Percentiles rank a stretch among this genome's conserved stretches.
Conservation (phyloP, 2,888 invertebrate species). For the Scaptomyza flava region DNA sequence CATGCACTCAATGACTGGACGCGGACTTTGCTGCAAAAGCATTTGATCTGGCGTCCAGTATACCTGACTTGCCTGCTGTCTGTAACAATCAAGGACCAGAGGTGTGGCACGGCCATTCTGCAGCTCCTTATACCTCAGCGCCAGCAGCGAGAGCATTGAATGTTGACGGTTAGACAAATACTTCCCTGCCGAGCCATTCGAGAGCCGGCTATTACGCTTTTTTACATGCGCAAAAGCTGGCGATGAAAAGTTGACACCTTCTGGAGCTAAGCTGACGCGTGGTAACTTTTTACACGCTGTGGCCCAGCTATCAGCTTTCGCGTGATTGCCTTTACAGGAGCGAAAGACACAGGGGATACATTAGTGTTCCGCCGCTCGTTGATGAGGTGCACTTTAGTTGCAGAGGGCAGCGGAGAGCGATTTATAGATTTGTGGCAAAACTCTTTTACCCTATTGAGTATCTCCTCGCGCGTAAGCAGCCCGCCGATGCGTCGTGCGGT, state of each 20-base stretch:
- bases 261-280: conserved; percentile 41
- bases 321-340: conserved; percentile 81
- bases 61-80: conserved; percentile 77
- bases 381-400: conserved; percentile 63
- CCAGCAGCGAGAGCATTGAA: conserved; percentile 39
- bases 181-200: conserved; percentile 80
- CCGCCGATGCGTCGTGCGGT: conserved; percentile 70
- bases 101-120: conserved; percentile 81
- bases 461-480: conserved; percentile 81
- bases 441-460: conserved; percentile 83
- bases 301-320: conserved; percentile 76
- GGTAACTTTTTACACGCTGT: conserved; percentile 81
- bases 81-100: conserved; percentile 80
- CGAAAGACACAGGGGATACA: conserved; percentile 83
- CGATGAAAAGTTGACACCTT: conserved; percentile 55
- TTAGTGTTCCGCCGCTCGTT: conserved; percentile 62
- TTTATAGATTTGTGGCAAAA: conserved; percentile 84
- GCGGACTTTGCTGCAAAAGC: neutral
- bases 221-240: conserved; percentile 83
- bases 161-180: conserved; percentile 75
- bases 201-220: conserved; percentile 81
- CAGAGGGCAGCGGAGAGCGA: conserved; percentile 69
- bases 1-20: too few relatives aligned
- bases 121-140: conserved; percentile 49
- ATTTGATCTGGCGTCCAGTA: neutral